Percentiles rank a stretch among this genome's conserved stretches.
Conservation (phyloP, 2,888 invertebrate genomes). For the Plebejus anna region DNA sequence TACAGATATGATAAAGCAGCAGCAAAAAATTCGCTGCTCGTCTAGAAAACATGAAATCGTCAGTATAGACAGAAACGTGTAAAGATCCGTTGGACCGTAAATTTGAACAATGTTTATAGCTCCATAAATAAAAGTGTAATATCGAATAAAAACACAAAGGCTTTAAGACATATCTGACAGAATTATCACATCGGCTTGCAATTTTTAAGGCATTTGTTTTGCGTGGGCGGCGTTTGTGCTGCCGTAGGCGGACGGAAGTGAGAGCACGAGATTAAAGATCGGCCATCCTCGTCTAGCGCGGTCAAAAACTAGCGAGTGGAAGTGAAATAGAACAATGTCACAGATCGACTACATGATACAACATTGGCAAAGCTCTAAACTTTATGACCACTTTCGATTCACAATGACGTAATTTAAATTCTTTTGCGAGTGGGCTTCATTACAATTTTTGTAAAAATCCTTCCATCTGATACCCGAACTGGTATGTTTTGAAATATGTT, state of each 20-base stretch:
- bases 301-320: slow-evolving; percentile 47
- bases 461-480: slow-evolving; percentile 6
- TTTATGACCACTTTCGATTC: slow-evolving; percentile 74
- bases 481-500: slow-evolving; percentile 15
- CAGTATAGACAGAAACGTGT: slow-evolving; percentile 4
- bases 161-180: slow-evolving; percentile 46
- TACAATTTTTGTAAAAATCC: slow-evolving; percentile 28
- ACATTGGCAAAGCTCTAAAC: slow-evolving; percentile 66
- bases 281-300: slow-evolving; percentile 64
- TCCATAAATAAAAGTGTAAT: slow-evolving; percentile 11
- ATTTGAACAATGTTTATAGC: slow-evolving; percentile 23
- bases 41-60: neutral
- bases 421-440: slow-evolving; percentile 41
- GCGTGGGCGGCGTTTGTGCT: slow-evolving; percentile 66
- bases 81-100: slow-evolving; percentile 16
- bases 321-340: slow-evolving; percentile 62
- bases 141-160: slow-evolving; percentile 25
- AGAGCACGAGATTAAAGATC: slow-evolving; percentile 63
- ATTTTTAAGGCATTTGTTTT: slow-evolving; percentile 61
- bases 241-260: slow-evolving; percentile 78
- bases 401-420: slow-evolving; percentile 63
- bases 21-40: neutral
- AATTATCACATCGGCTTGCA: slow-evolving; percentile 60
- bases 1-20: neutral
- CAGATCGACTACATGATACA: slow-evolving; percentile 60